These are phyloP conservation scores for Florisuga fusca DNA, from an alignment of 2,797 vertebrate genomes.

Conservation along the genomic window DNA sequence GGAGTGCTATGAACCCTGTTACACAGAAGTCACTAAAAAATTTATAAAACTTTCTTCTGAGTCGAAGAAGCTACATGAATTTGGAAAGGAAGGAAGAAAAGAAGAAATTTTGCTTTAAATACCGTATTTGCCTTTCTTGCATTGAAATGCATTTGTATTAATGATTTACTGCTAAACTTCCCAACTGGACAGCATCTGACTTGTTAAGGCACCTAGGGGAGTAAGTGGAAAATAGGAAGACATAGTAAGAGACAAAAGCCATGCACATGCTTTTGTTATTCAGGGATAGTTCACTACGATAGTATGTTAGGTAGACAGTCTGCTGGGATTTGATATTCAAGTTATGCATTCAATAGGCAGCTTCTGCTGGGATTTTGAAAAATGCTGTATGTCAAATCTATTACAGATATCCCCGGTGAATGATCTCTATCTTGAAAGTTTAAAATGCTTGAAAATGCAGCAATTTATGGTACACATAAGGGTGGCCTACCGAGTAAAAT, in stretches of 20 bases:
- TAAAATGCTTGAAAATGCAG: background rate
- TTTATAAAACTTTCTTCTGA: background rate
- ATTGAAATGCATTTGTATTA: background rate
- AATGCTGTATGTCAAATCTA: fast-evolving
- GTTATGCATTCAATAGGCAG: background rate
- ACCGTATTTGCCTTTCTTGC: background rate
- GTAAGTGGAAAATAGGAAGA: background rate
- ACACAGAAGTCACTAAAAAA: background rate
- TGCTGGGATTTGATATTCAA: background rate
- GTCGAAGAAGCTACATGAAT: background rate
- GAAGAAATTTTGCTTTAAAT: background rate
- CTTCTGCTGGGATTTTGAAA: background rate
- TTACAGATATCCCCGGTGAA: background rate
- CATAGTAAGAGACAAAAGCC: background rate
- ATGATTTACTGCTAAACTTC: background rate
- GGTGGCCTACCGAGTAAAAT: background rate
- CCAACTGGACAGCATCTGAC: background rate
- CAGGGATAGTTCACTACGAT: background rate
- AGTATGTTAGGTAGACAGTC: background rate
- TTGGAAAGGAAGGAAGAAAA: background rate
- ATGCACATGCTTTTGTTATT: background rate
- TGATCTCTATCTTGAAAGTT: background rate
- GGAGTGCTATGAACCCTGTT: background rate
- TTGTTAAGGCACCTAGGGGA: background rate
- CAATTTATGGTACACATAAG: background rate